phyloP scores from a whole-genome alignment of 2,113 vertebrate genomes.

The Penelope pileata region DNA sequence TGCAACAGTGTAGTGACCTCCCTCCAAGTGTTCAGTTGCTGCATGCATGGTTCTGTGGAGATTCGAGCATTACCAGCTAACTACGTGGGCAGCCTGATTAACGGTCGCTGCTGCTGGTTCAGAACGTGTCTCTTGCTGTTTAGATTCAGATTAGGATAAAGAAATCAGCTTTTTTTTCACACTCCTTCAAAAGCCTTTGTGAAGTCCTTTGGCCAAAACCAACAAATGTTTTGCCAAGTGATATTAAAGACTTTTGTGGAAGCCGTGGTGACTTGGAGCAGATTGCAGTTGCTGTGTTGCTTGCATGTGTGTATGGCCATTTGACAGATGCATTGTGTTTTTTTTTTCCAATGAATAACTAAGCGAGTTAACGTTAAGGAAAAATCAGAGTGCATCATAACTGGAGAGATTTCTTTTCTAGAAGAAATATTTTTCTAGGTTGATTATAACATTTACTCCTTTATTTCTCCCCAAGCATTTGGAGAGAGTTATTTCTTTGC shows the following conservation, averaged over 20 bases:
- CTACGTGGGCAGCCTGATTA: background rate
- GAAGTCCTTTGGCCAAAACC: slow-evolving; percentile 20
- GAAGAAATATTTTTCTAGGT: background rate
- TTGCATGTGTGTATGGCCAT: background rate
- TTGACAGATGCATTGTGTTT: background rate
- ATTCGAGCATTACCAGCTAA: background rate
- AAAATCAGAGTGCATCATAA: background rate
- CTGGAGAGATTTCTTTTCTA: background rate
- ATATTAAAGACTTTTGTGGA: slow-evolving; percentile 29
- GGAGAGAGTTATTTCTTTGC: background rate
- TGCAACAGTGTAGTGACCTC: background rate
- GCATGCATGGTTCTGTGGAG: background rate
- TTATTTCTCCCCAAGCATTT: background rate
- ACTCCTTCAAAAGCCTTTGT: background rate
- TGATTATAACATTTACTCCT: background rate
- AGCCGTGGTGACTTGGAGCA: background rate
- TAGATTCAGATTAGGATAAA: slow-evolving; percentile 11
- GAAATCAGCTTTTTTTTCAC: background rate
- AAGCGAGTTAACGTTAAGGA: background rate
- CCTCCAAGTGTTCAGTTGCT: background rate
- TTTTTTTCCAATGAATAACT: background rate
- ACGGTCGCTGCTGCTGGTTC: background rate
- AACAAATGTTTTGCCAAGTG: slow-evolving; percentile 6
- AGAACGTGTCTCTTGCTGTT: background rate
- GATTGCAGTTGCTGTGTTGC: background rate